These are phyloP conservation scores for Amphilophus citrinellus DNA, from an alignment of 2,113 vertebrate genomes.

Conservation along the genomic window DNA sequence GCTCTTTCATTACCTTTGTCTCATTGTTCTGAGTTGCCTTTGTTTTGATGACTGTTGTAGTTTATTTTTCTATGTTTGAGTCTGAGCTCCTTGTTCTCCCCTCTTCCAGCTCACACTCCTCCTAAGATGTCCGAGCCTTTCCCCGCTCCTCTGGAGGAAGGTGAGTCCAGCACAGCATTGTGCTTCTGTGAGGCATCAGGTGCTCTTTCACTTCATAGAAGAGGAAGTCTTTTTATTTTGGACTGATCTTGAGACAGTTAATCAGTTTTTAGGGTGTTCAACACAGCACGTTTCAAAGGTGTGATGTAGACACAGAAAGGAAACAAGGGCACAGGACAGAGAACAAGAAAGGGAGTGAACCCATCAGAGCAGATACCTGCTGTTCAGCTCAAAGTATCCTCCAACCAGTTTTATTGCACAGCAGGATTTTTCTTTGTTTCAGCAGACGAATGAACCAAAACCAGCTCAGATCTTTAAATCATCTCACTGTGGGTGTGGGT, in stretches of 20 bases:
- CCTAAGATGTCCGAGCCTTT: conserved; percentile 89
- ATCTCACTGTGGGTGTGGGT: too few relatives aligned
- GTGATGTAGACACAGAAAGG: too few relatives aligned
- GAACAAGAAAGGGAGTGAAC: neutral
- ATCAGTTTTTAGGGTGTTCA: neutral
- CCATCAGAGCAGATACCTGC: neutral
- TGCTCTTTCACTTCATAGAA: neutral
- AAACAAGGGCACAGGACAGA: neutral
- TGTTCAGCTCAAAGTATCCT: neutral
- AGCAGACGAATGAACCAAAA: neutral
- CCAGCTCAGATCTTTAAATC: neutral
- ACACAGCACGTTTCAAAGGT: neutral
- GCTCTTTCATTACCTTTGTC: neutral
- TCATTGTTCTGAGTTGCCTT: neutral
- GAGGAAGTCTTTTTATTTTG: neutral
- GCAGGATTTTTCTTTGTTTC: neutral
- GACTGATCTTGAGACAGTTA: too few relatives aligned
- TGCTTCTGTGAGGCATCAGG: neutral
- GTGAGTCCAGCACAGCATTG: conserved; percentile 74
- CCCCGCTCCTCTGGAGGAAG: conserved; percentile 91
- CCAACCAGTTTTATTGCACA: neutral
- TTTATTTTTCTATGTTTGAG: neutral
- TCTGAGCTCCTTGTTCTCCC: neutral
- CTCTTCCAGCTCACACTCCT: conserved; percentile 87
- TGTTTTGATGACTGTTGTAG: neutral